Base-by-base conservation (phyloP, 2,113 vertebrate genomes). In the Siniperca knerii region DNA sequence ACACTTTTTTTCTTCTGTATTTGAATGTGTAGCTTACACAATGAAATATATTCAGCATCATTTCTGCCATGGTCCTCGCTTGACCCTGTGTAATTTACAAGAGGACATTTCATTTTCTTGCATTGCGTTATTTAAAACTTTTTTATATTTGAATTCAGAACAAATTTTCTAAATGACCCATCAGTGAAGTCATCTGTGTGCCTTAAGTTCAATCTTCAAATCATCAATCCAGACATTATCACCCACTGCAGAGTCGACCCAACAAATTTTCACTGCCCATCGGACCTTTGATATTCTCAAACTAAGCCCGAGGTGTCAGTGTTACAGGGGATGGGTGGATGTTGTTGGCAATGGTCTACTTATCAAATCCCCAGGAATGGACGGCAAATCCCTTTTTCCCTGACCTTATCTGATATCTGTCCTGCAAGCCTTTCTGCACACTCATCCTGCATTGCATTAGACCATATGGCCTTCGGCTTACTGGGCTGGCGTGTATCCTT, bases 331-430 rank as follows among this genome's bases (percentile, higher is more conserved):
- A 75, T 29, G 29, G 29, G 29, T 29, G 29, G 83, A 82, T 76
- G 88, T 81, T 69, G 25, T 81, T 69, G 25, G 82, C 83, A 73
- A 67, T 62, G 73, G 81, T 90, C 82, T 85, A 74, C 88, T 87
- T 92, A 89, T 86, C 86, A 92, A 93, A 93, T 89, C 87, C 89
- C 84, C 80, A 77, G 18, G 64, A 90, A 91, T 80, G 65, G 85
- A 85, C 55, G 73, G 75, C 75, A 91, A 93, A 92, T 92, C 87
- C 86, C 42, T 61, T 91, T 89, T 52, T 2, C 80, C 87, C 84
- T 69, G 86, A 91, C 81, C 87, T 90, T 84, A 91, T 93, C 87
- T 83, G 74, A 90, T 88, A 84, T 88, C 55, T 88, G 81, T 82
- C 84, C 83, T 40, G 79, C 68, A 73, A 87, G 83, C 84, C 83